A percentile compares a stretch with the other conserved stretches of the same genome.
phyloP scores from a whole-genome alignment of 1,140 invertebrate species.

The Caenorhabditis briggsae region DNA sequence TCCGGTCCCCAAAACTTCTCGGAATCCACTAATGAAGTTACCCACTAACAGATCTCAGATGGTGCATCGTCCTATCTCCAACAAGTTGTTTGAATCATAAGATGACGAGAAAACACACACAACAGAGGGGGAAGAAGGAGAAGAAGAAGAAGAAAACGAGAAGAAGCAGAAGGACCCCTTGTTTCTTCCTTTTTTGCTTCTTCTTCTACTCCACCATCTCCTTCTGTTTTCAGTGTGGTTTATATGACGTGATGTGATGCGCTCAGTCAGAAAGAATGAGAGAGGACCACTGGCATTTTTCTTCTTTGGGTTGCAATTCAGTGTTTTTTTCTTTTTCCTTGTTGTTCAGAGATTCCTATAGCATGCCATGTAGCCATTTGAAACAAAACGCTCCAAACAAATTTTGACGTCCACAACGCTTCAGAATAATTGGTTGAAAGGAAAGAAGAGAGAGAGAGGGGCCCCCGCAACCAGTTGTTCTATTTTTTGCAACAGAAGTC shows the following conservation, averaged over 20 bases:
- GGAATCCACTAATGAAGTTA: background rate
- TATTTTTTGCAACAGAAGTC: background rate
- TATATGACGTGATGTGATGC: constrained; percentile 49
- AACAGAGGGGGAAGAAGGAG: background rate
- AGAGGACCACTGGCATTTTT: background rate
- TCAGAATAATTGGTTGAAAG: constrained; percentile 43
- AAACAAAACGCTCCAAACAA: constrained; percentile 14
- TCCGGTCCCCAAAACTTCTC: no score
- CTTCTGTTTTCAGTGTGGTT: constrained; percentile 53
- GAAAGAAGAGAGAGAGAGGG: background rate
- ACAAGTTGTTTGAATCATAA: constrained; percentile 39
- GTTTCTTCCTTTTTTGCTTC: constrained; percentile 22
- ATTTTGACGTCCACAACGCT: constrained; percentile 22
- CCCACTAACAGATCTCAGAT: background rate
- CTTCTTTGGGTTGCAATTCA: constrained; percentile 19
- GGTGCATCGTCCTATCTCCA: background rate
- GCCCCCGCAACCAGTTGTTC: background rate
- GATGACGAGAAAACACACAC: background rate
- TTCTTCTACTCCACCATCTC: background rate
- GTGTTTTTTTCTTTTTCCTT: background rate
- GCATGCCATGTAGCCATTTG: constrained; percentile 46
- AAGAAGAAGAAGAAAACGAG: background rate
- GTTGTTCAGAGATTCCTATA: background rate
- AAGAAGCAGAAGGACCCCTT: constrained; percentile 38
- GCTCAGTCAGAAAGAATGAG: background rate